Base-by-base conservation (phyloP, 2,113 vertebrate species). In the Hippocampus comes region DNA sequence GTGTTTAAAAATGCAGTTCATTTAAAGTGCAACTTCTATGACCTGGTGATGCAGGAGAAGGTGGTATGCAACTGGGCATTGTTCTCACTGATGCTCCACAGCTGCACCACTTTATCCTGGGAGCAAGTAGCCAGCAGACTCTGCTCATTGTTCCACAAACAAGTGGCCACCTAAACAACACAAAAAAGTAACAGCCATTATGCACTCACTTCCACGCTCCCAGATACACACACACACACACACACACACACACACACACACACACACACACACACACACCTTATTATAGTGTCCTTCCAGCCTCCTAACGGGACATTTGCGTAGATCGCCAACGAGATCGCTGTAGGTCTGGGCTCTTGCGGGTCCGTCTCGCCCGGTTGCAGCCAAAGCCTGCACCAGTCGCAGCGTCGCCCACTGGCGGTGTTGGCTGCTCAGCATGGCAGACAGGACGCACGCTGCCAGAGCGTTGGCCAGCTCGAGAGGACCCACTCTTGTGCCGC, bases 201-300 rank as follows among this genome's bases (percentile, higher is more conserved):
- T 59, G 5, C 21, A 10, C 53, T 56, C 53, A 38, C 1, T 48
- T 15, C 46, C 4, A 4, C 5, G 4, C 46, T 48, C 46, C 15
- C 46, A 3, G 34, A 38, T 38, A 14, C 9, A 30, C 46, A 30
- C 25, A 67, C 21, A 12, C 21, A 21, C 49, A 53, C 20, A 53
- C 2, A 20, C 51, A 34, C 23, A 18, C 23, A 72, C 79, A 93
- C 93, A 30, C 30, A 30, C 27, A 27, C 30, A 34, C 30, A 30
- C 30, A 30, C 53, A 20, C 49, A 51, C 18, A 51, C 2, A 18
- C 51, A 34, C 23, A 18, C 23, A 71, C 79, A 93, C 93, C 85
- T 92, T 93, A 82, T 88, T 92, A 70, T 92, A 91, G 83, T 94
- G 93, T n/a, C 90, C 93, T 80, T 94, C 92, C 69, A 94, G 89